These are phyloP conservation scores for Taurulus bubalis DNA, from an alignment of 2,113 vertebrate genomes.

Conservation along the genomic window DNA sequence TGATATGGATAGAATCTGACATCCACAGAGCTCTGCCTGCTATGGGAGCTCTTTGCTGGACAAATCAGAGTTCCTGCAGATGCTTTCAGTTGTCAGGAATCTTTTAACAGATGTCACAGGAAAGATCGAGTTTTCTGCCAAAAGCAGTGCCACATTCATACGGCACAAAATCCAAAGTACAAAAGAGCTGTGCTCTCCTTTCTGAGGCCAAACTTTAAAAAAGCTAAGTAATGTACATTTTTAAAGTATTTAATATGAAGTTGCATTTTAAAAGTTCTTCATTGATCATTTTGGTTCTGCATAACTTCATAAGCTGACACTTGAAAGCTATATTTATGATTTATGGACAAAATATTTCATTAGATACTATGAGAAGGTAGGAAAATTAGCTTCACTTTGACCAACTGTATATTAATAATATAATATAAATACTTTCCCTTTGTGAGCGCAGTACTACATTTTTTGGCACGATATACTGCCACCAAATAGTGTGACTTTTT, in stretches of 20 bases:
- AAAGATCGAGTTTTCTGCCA: conserved; percentile 27
- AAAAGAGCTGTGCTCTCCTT: conserved; percentile 11
- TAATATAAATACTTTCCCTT: neutral
- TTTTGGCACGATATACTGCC: neutral
- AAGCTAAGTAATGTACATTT: neutral
- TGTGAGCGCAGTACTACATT: neutral
- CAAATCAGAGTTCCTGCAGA: conserved; percentile 41
- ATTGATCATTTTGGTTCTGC: neutral
- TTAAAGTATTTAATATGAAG: neutral
- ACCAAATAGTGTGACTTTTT: neutral
- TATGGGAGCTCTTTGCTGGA: conserved; percentile 27
- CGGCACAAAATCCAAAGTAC: conserved; percentile 16
- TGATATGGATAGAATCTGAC: conserved; percentile 3
- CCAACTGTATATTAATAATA: neutral
- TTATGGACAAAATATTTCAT: neutral
- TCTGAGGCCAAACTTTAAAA: conserved; percentile 22
- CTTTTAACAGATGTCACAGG: conserved; percentile 43
- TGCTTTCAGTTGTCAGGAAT: conserved; percentile 35
- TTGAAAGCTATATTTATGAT: neutral
- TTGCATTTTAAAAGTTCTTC: conserved; percentile 12
- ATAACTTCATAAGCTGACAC: neutral
- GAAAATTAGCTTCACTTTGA: neutral
- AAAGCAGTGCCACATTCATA: conserved; percentile 9
- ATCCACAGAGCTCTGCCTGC: neutral
- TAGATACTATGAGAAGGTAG: neutral